Evolutionary conservation across 2,113 vertebrate species (phyloP), one percentile per base, ranked within the genome.

Genomic region (Odontesthes bonariensis): DNA sequence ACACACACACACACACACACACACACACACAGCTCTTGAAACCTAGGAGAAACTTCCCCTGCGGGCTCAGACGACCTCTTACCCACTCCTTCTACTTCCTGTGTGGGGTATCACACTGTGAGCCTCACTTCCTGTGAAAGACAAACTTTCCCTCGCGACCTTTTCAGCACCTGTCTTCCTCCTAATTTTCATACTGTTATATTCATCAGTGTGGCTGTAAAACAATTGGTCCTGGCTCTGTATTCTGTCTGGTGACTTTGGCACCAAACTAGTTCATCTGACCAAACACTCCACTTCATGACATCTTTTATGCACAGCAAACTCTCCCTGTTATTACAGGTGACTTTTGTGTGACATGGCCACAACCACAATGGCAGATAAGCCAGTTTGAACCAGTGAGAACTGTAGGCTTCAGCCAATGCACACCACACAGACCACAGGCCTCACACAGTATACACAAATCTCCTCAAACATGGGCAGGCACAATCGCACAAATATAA

Each of bases 301-400:
- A 4, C 63, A 62, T 40, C 49, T 19, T 62, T 73, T 54, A 69
- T 58, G 38, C 32, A 53, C n/a, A 33, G 23, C 58, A 66, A 71
- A 52, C 59, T 22, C 51, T 35, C 68, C 64, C 65, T 75, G 78
- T 86, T 92, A 56, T 81, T 80, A 64, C 20, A 84, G 73, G 80
- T 70, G 62, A 62, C 75, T 87, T 35, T 82, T 88, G 60, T 85
- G 79, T 6, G 23, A 60, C 44, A 14, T 64, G 65, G 77, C 78
- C 76, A 63, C 68, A 54, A 69, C 62, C 63, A 75, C 84, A 79
- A 77, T 72, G 73, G 86, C 75, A 81, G 69, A 84, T 58, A 31
- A 87, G 75, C 89, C 80, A 71, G 81, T 89, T 85, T 80, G 65
- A 87, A 87, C 86, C 87, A 82, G 84, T 57, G 32, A 69, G 73